phyloP scores from a whole-genome alignment of 2,888 invertebrate species.

The Charanyca ferruginea region DNA sequence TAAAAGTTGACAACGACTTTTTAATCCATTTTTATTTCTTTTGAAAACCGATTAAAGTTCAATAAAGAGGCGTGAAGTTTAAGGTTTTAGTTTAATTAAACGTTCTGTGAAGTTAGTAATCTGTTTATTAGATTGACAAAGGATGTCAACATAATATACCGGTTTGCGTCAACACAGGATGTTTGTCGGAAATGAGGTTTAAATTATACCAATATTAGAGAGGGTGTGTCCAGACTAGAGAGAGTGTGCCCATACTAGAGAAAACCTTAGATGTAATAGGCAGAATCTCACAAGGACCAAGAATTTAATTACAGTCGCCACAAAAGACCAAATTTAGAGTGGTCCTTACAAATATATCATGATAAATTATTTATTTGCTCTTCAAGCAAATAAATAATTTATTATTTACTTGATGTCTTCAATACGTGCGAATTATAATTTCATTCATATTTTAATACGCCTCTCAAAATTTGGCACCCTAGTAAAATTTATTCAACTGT shows the following conservation, averaged over 20 bases:
- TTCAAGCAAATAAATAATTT: not conserved
- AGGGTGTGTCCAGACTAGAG: too few relatives aligned
- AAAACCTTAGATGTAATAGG: not conserved
- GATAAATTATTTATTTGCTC: too few relatives aligned
- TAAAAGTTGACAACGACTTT: constrained; percentile 69
- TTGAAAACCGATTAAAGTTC: constrained; percentile 64
- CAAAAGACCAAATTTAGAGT: constrained; percentile 4
- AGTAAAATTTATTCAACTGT: constrained; percentile 26
- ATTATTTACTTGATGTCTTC: constrained; percentile 2
- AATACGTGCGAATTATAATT: constrained; percentile 24
- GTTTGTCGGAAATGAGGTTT: constrained; percentile 37
- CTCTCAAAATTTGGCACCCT: constrained; percentile 5
- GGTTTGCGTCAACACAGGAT: constrained; percentile 22
- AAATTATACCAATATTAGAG: constrained; percentile 2
- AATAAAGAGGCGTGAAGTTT: constrained; percentile 46
- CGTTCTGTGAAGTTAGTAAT: constrained; percentile 21
- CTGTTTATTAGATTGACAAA: constrained; percentile 18
- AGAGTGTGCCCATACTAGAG: not conserved
- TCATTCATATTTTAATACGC: constrained; percentile 19
- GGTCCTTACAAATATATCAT: not conserved
- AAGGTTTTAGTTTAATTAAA: constrained; percentile 38
- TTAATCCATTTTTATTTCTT: constrained; percentile 71
- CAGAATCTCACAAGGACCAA: constrained; percentile 2
- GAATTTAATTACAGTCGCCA: not conserved
- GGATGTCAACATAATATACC: constrained; percentile 12